Percentiles rank a stretch among this genome's conserved stretches.
Conservation (phyloP, 2,888 invertebrate genomes). For the Pogonocherus hispidulus region DNA sequence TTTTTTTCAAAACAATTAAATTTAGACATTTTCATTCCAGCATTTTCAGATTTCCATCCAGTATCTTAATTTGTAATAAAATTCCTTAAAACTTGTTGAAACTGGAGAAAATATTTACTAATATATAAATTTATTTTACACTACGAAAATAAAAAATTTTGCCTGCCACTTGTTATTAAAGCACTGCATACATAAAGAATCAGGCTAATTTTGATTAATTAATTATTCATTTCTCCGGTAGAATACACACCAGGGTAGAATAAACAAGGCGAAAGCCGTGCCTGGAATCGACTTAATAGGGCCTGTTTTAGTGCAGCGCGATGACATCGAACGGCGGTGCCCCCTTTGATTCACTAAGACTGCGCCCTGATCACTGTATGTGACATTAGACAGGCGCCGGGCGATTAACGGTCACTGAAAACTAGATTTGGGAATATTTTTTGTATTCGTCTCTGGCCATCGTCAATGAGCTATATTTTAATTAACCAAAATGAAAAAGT, state of each 20-base stretch:
- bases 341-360: constrained; percentile 45
- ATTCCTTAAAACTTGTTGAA: no score
- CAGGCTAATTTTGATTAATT: constrained; percentile 17
- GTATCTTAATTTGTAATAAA: no score
- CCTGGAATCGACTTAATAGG: constrained; percentile 43
- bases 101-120: no score
- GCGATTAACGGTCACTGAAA: constrained; percentile 37
- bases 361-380: constrained; percentile 48
- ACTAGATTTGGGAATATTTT: constrained; percentile 26
- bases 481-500: background rate
- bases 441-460: constrained; percentile 9
- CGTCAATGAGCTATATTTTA: background rate
- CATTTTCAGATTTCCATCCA: no score
- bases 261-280: constrained; percentile 13
- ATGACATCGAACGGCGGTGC: constrained; percentile 42
- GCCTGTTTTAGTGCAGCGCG: constrained; percentile 47
- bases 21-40: no score
- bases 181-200: background rate
- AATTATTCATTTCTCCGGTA: no score
- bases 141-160: no score
- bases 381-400: constrained; percentile 59
- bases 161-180: background rate
- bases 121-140: no score
- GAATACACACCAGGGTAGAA: constrained; percentile 9
- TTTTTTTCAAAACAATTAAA: no score